Conservation (phyloP, 2,113 vertebrate genomes). For the Nyctereutes procyonoides region DNA sequence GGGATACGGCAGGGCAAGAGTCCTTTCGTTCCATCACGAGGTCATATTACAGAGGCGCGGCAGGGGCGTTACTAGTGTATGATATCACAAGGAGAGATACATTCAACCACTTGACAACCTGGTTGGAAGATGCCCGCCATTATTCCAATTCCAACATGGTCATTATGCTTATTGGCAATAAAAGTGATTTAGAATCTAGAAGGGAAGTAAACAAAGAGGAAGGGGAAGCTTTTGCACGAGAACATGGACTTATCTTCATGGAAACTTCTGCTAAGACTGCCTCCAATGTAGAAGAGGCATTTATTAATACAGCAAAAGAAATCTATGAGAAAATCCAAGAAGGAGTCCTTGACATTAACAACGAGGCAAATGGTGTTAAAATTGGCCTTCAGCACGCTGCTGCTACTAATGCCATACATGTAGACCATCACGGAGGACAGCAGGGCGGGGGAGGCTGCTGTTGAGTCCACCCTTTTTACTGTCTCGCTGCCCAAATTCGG, state of each 20-base stretch:
- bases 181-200: constrained; percentile 98
- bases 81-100: no score
- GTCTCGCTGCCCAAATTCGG: constrained; percentile 92
- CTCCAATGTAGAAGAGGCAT: constrained; percentile 97
- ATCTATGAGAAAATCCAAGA: no score
- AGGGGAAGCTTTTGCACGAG: constrained; percentile 99
- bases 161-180: no score
- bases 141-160: no score
- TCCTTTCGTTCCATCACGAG: no score
- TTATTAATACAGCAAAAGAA: no score
- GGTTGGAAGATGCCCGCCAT: no score
- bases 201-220: constrained; percentile 99
- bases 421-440: constrained; percentile 96
- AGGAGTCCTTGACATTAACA: no score
- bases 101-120: no score
- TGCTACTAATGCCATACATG: constrained; percentile 94
- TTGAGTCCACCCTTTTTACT: constrained; percentile 89
- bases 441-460: constrained; percentile 99
- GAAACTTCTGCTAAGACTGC: constrained; percentile 99
- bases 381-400: constrained; percentile 97
- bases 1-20: constrained; percentile 91
- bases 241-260: constrained; percentile 99
- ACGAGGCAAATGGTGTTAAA: constrained; percentile 98
- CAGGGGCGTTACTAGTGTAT: no score
- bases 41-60: no score